A percentile compares a stretch with the other conserved stretches of the same genome.
phyloP scores from a whole-genome alignment of 2,797 vertebrate genomes.

The Melanotaenia trifasciata region DNA sequence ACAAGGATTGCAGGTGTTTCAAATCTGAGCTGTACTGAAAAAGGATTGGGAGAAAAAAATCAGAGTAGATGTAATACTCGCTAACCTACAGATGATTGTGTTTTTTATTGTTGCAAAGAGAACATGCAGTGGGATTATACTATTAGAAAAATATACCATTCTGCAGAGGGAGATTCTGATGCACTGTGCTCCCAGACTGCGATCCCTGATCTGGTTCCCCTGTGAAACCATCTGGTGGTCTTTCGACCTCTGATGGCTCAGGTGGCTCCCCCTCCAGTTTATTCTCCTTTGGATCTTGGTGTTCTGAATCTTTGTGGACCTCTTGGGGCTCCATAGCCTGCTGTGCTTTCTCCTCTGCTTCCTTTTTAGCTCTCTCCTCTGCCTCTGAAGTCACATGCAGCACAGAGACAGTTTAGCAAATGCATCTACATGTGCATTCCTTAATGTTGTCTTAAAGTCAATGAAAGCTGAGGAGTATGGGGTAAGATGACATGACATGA shows the following conservation, averaged over 20 bases:
- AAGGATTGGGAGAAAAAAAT: not conserved
- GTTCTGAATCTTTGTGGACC: slow-evolving; percentile 56
- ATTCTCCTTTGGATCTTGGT: slow-evolving; percentile 70
- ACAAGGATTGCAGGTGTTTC: not conserved
- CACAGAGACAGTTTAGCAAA: slow-evolving; percentile 14
- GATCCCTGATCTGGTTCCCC: slow-evolving; percentile 47
- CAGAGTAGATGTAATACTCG: not conserved
- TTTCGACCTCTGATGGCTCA: slow-evolving; percentile 52
- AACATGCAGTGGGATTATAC: not conserved
- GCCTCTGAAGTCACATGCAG: slow-evolving; percentile 71
- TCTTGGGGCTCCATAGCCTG: slow-evolving; percentile 82
- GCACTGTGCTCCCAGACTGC: slow-evolving; percentile 43
- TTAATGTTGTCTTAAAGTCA: slow-evolving; percentile 1
- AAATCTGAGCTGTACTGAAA: not conserved
- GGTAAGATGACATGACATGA: not conserved
- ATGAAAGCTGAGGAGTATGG: not conserved
- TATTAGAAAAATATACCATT: slow-evolving; percentile 81
- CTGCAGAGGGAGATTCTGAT: slow-evolving; percentile 72
- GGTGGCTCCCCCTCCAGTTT: slow-evolving; percentile 50
- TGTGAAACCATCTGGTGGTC: slow-evolving; percentile 54
- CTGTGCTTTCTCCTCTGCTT: slow-evolving; percentile 72
- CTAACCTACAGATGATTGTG: not conserved
- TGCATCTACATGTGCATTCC: slow-evolving; percentile 2
- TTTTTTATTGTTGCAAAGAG: not conserved
- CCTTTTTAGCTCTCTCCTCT: slow-evolving; percentile 86